phyloP scores from a whole-genome alignment of 2,888 invertebrate genomes.

The Drosophila barbarae region DNA sequence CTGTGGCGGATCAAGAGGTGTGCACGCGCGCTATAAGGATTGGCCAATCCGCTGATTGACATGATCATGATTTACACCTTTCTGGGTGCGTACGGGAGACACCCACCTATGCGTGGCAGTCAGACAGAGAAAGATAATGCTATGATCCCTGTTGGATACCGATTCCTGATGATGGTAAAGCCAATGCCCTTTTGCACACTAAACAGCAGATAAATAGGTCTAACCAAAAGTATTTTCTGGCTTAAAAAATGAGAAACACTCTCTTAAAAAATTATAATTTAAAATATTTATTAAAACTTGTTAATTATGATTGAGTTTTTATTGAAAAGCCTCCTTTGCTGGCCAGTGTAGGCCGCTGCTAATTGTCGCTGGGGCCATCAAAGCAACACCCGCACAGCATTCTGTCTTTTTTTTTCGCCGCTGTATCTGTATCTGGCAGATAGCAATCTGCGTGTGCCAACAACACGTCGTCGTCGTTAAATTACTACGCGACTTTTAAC shows the following conservation, averaged over 20 bases:
- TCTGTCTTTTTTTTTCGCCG: slow-evolving; percentile 11
- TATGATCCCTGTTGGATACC: slow-evolving; percentile 14
- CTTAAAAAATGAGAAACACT: fast-evolving
- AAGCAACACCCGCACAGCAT: slow-evolving; percentile 62
- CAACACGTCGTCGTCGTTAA: slow-evolving; percentile 71
- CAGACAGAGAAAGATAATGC: slow-evolving; percentile 16
- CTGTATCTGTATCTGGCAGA: slow-evolving; percentile 58
- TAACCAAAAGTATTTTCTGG: background rate
- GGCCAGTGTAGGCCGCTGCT: slow-evolving; percentile 47
- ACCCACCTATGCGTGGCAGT: slow-evolving; percentile 47
- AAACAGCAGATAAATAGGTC: background rate
- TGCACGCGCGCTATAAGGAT: slow-evolving; percentile 52
- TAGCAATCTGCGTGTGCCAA: slow-evolving; percentile 65
- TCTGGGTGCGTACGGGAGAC: slow-evolving; percentile 73
- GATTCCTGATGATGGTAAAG: slow-evolving; percentile 12
- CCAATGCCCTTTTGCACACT: slow-evolving; percentile 49
- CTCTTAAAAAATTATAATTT: fast-evolving
- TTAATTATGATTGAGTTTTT: fast-evolving
- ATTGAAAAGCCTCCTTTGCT: background rate
- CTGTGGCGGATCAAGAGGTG: slow-evolving; percentile 39
- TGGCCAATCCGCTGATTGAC: slow-evolving; percentile 74
- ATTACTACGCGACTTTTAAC: slow-evolving; percentile 68
- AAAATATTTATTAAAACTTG: background rate
- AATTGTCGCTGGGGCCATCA: slow-evolving; percentile 57
- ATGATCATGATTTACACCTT: slow-evolving; percentile 79